phyloP scores from a whole-genome alignment of 1,140 invertebrate species.

The Atta colombica region DNA sequence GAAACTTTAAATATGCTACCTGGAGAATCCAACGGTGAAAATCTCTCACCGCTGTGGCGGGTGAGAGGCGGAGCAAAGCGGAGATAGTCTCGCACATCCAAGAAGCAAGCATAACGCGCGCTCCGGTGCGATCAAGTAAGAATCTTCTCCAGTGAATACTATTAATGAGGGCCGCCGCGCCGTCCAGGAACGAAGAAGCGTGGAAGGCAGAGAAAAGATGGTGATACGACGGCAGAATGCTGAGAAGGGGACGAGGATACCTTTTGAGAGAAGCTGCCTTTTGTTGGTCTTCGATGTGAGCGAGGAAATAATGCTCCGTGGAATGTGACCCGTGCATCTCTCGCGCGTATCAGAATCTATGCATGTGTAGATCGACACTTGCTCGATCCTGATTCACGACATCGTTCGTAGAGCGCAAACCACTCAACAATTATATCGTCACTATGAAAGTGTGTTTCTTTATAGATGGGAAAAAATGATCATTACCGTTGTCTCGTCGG shows the following conservation, averaged over 20 bases:
- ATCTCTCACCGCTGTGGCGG: background rate
- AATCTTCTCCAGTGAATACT: slow-evolving; percentile 84
- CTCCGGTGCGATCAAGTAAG: slow-evolving; percentile 78
- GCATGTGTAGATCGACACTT: slow-evolving; percentile 79
- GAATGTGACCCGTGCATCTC: slow-evolving; percentile 86
- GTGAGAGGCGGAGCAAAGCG: slow-evolving; percentile 5
- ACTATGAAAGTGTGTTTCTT: slow-evolving; percentile 16
- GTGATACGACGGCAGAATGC: slow-evolving; percentile 52
- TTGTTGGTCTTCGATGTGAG: slow-evolving; percentile 82
- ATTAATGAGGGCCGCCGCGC: slow-evolving; percentile 83
- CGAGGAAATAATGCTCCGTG: slow-evolving; percentile 85
- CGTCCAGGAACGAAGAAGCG: slow-evolving; percentile 69
- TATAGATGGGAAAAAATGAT: slow-evolving; percentile 27
- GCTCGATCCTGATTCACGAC: slow-evolving; percentile 66
- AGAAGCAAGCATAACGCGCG: slow-evolving; percentile 68
- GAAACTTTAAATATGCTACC: slow-evolving; percentile 77
- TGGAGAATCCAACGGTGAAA: slow-evolving; percentile 56
- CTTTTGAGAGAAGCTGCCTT: slow-evolving; percentile 82
- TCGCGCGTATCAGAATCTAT: slow-evolving; percentile 53
- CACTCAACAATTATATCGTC: slow-evolving; percentile 46
- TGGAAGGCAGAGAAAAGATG: slow-evolving; percentile 70
- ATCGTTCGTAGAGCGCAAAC: slow-evolving; percentile 29
- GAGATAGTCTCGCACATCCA: slow-evolving; percentile 55
- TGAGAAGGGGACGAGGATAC: slow-evolving; percentile 72
- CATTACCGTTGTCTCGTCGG: background rate